These are phyloP conservation scores for Montipora efflorescens DNA, from an alignment of 64 coral and sea anemone species.

Conservation along the genomic window DNA sequence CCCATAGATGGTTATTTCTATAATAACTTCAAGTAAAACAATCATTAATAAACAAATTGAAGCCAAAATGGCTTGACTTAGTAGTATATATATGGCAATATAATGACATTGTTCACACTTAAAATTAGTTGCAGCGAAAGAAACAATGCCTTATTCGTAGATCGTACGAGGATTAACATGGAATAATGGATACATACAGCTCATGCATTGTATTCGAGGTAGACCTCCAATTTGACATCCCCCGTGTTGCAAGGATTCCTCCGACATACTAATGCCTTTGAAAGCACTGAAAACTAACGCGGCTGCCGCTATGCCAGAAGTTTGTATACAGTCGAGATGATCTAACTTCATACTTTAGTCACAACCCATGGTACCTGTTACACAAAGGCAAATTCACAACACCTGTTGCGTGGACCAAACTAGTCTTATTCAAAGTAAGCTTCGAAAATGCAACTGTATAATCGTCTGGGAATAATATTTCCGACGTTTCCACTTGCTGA, in stretches of 20 bases:
- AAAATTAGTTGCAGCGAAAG: not conserved
- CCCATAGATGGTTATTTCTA: not conserved
- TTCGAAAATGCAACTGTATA: too few relatives aligned
- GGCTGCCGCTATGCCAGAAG: slow-evolving; percentile 7
- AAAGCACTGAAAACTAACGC: slow-evolving; percentile 17
- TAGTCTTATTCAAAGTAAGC: too few relatives aligned
- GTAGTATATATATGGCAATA: too few relatives aligned
- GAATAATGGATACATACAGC: slow-evolving; percentile 11
- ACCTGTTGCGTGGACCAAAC: not conserved
- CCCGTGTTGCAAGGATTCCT: slow-evolving; percentile 33
- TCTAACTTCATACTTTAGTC: slow-evolving; percentile 31
- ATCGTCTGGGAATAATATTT: too few relatives aligned
- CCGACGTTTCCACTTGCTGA: too few relatives aligned
- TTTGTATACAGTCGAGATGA: slow-evolving; percentile 45
- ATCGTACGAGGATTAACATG: not conserved
- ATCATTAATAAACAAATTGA: too few relatives aligned
- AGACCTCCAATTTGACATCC: slow-evolving; percentile 41
- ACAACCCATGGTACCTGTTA: slow-evolving; percentile 36
- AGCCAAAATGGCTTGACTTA: too few relatives aligned
- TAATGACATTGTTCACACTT: not conserved
- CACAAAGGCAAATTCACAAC: not conserved
- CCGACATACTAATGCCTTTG: slow-evolving; percentile 29
- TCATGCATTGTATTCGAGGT: slow-evolving; percentile 43
- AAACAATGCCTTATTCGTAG: not conserved
- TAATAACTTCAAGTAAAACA: not conserved